These are phyloP conservation scores for Dicycla oo DNA, from an alignment of 2,888 invertebrate species.

Conservation along the genomic window DNA sequence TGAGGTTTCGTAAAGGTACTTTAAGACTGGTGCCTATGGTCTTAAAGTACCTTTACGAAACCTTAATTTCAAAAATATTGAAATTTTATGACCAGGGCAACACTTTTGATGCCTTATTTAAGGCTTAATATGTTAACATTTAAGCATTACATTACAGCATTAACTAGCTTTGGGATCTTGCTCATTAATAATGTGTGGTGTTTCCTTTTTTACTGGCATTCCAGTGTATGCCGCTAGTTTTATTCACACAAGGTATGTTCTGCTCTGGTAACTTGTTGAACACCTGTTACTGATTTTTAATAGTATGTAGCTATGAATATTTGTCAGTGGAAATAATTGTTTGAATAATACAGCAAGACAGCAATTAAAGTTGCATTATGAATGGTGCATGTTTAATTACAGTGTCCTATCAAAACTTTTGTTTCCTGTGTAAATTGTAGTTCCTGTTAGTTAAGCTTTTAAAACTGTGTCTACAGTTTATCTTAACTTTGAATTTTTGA, in stretches of 20 bases:
- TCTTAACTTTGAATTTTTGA: background rate
- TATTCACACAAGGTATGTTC: constrained; percentile 60
- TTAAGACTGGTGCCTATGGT: too few relatives aligned
- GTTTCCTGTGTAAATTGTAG: constrained; percentile 8
- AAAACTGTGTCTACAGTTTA: background rate
- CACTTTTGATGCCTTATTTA: constrained; percentile 18
- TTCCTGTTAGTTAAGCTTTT: constrained; percentile 5
- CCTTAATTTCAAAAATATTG: constrained; percentile 1
- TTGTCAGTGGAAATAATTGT: constrained; percentile 25
- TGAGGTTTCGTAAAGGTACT: too few relatives aligned
- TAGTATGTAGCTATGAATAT: constrained; percentile 36
- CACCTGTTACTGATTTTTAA: constrained; percentile 57
- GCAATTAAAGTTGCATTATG: constrained; percentile 16
- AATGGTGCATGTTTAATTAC: constrained; percentile 16
- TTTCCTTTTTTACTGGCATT: constrained; percentile 58
- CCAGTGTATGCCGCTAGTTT: constrained; percentile 39
- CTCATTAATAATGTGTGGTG: constrained; percentile 19
- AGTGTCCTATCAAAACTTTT: background rate
- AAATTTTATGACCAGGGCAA: constrained; percentile 21
- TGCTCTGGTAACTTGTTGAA: constrained; percentile 60
- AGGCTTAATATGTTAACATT: constrained; percentile 11
- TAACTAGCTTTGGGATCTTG: constrained; percentile 41
- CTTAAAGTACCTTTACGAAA: background rate
- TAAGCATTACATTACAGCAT: constrained; percentile 30
- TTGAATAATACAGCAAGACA: constrained; percentile 10